Percentiles rank a stretch among this genome's conserved stretches.
Evolutionary conservation across 2,888 invertebrate species (phyloP).

Genomic region (Apamea monoglypha): DNA sequence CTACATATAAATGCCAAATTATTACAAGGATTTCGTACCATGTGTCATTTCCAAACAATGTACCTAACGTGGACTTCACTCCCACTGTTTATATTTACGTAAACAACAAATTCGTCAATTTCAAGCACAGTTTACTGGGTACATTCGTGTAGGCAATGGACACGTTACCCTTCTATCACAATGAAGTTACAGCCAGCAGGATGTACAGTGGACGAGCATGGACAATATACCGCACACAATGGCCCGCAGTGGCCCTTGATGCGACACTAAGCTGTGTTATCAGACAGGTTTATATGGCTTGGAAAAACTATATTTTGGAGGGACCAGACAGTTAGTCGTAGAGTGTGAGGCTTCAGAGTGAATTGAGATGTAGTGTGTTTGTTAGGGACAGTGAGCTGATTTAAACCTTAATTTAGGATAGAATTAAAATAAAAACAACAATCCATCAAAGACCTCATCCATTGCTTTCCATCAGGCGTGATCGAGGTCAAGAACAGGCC

Average conservation of each 20-base stretch:
- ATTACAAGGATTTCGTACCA: not conserved
- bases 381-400: not conserved
- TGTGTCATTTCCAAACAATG: not conserved
- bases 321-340: slow-evolving; percentile 8
- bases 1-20: not conserved
- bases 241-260: slow-evolving; percentile 46
- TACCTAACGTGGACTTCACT: not conserved
- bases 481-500: not conserved
- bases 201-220: slow-evolving; percentile 37
- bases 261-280: slow-evolving; percentile 58
- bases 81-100: not conserved
- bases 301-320: slow-evolving; percentile 59
- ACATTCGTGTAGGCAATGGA: not conserved
- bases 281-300: slow-evolving; percentile 58
- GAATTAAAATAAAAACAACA: not conserved
- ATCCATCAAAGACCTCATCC: not conserved
- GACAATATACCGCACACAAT: slow-evolving; percentile 55
- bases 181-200: slow-evolving; percentile 44
- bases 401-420: not conserved
- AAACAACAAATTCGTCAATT: not conserved
- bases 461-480: not conserved
- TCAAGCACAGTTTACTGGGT: not conserved
- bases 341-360: slow-evolving; percentile 4
- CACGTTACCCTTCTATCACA: slow-evolving; percentile 34
- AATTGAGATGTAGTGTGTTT: slow-evolving; percentile 19